Evolutionary conservation across 2,888 invertebrate species (phyloP).

Genomic region (Hyppa rectilinea): DNA sequence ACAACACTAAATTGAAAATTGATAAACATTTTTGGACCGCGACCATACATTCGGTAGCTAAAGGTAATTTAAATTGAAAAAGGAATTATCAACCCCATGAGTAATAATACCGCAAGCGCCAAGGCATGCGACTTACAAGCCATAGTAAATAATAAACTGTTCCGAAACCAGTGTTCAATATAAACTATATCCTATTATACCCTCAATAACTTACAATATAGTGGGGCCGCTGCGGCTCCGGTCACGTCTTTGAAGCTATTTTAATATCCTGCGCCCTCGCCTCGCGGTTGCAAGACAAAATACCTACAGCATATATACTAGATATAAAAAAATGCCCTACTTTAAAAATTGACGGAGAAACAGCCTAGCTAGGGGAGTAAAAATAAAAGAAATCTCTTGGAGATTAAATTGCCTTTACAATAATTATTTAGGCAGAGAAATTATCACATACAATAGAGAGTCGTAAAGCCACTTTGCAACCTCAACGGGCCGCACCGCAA

Average conservation of each 20-base stretch:
- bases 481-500: no score
- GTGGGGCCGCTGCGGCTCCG: conserved; percentile 2
- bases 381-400: not conserved
- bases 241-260: conserved; percentile 56
- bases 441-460: not conserved
- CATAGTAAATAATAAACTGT: not conserved
- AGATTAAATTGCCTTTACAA: not conserved
- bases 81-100: not conserved
- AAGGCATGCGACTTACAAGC: not conserved
- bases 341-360: not conserved
- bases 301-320: not conserved
- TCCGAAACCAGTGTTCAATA: not conserved
- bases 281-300: conserved; percentile 1
- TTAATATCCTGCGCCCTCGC: conserved; percentile 44
- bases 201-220: conserved; percentile 19
- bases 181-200: not conserved
- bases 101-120: not conserved
- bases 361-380: not conserved
- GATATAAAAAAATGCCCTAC: conserved; percentile 6
- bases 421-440: not conserved
- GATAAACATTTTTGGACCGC: no score
- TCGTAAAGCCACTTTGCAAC: not conserved
- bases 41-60: no score
- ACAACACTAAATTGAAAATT: no score
- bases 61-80: not conserved